A percentile compares a stretch with the other conserved stretches of the same genome.
Evolutionary conservation across 2,797 vertebrate genomes (phyloP).

Genomic region (Balearica regulorum): DNA sequence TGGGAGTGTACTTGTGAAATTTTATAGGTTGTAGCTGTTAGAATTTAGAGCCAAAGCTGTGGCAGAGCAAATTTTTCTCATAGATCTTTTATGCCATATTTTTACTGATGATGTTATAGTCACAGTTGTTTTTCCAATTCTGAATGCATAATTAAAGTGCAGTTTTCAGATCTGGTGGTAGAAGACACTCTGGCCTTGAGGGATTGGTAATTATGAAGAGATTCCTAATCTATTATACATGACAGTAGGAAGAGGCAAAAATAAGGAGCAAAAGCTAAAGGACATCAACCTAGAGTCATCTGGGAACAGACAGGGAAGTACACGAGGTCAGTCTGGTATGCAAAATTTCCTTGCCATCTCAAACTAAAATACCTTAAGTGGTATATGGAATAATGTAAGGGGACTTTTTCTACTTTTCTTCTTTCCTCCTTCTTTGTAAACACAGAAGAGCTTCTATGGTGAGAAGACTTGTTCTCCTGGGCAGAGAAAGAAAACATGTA

Average conservation of each 20-base stretch:
- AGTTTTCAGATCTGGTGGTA: slow-evolving; percentile 29
- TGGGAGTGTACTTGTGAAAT: neutral
- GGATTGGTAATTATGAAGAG: slow-evolving; percentile 44
- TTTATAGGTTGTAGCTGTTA: neutral
- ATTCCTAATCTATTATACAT: slow-evolving; percentile 60
- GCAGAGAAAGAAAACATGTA: neutral
- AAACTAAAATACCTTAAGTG: neutral
- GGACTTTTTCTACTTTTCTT: neutral
- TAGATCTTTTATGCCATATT: neutral
- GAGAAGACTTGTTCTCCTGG: neutral
- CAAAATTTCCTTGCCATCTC: neutral
- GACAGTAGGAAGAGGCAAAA: slow-evolving; percentile 21
- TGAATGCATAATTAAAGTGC: slow-evolving; percentile 46
- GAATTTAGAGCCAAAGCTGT: neutral
- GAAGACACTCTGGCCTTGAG: slow-evolving; percentile 33
- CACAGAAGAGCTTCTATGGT: neutral
- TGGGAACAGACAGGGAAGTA: neutral
- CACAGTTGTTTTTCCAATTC: slow-evolving; percentile 34
- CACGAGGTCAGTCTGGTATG: neutral
- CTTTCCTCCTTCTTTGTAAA: neutral
- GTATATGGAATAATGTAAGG: neutral
- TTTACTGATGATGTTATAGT: neutral
- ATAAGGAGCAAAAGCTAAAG: slow-evolving; percentile 21
- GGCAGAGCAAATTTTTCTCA: neutral
- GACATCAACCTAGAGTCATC: neutral